Conservation (phyloP, 2,797 vertebrate genomes). For the Corythornis leucogaster region DNA sequence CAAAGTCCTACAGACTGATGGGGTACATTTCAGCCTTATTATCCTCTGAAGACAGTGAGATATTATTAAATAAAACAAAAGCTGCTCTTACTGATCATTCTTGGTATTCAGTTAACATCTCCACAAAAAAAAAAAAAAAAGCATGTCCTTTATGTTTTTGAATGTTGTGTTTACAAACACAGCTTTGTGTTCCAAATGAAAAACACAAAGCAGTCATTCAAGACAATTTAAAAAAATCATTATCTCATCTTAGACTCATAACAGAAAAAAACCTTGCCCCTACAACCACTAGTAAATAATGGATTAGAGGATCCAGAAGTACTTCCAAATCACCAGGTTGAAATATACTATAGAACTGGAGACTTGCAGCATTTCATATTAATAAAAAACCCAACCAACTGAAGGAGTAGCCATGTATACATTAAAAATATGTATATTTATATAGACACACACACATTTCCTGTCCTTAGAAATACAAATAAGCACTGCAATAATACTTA, state of each 20-base stretch:
- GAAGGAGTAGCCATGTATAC: not conserved
- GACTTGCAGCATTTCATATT: not conserved
- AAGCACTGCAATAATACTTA: not conserved
- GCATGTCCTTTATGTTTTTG: slow-evolving; percentile 85
- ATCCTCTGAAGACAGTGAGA: slow-evolving; percentile 70
- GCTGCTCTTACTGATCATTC: slow-evolving; percentile 80
- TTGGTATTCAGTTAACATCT: slow-evolving; percentile 86
- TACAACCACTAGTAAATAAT: slow-evolving; percentile 74
- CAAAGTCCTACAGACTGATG: slow-evolving; percentile 67
- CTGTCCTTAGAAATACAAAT: not conserved
- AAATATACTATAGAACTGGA: not conserved
- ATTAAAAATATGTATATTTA: no score
- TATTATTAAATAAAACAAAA: slow-evolving; percentile 82
- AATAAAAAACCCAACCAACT: not conserved
- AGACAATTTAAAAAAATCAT: slow-evolving; percentile 77
- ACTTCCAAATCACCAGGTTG: slow-evolving; percentile 11
- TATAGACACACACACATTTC: not conserved
- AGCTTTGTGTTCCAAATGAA: slow-evolving; percentile 85
- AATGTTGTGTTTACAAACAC: slow-evolving; percentile 86
- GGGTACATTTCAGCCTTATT: slow-evolving; percentile 67
- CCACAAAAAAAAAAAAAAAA: slow-evolving; percentile 84
- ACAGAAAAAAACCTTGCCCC: slow-evolving; percentile 81
- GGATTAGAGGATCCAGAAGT: slow-evolving; percentile 25
- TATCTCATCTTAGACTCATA: slow-evolving; percentile 86
- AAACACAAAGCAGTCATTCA: slow-evolving; percentile 90